Conservation (phyloP, 2,113 vertebrate species). For the Melanocharis versteri region DNA sequence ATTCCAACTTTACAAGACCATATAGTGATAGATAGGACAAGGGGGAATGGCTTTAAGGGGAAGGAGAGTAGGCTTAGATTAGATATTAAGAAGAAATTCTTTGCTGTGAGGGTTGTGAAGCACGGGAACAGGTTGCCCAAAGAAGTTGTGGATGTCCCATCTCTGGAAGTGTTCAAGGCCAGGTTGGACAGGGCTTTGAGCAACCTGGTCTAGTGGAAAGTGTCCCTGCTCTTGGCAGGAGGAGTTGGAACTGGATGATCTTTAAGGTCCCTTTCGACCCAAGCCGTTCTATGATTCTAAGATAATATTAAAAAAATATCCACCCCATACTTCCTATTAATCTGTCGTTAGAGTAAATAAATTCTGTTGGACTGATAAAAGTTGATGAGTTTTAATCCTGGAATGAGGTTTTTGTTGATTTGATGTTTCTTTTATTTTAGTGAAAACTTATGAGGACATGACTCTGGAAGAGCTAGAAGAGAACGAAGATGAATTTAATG, state of each 20-base stretch:
- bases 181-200: background rate
- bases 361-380: background rate
- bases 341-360: background rate
- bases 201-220: background rate
- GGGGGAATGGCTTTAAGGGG: background rate
- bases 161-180: background rate
- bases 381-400: background rate
- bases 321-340: background rate
- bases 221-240: background rate
- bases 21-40: background rate
- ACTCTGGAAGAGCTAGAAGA: slow-evolving; percentile 92
- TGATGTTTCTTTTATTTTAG: slow-evolving; percentile 64
- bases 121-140: background rate
- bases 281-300: background rate
- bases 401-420: background rate
- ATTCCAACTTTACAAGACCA: background rate
- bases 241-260: background rate
- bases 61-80: background rate
- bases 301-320: background rate
- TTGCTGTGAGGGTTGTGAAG: background rate
- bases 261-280: background rate
- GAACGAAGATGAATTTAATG: slow-evolving; percentile 94
- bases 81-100: background rate
- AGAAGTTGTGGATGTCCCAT: background rate
- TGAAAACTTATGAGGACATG: slow-evolving; percentile 95